Base-by-base conservation (phyloP, 2,113 vertebrate species). In the Protobothrops flavoviridis region DNA sequence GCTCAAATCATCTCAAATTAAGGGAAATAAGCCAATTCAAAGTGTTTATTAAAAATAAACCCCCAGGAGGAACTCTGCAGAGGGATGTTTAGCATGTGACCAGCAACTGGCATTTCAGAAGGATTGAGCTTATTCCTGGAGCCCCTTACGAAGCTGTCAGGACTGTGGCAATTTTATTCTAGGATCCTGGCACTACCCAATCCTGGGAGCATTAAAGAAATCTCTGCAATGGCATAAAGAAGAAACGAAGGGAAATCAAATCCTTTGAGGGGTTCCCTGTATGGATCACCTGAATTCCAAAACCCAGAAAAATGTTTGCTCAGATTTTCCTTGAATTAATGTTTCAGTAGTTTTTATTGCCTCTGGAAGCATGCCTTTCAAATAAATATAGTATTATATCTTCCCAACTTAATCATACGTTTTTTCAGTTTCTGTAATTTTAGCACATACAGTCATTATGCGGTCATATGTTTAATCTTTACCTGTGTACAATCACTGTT, bases 1-100 rank as follows among this genome's bases (percentile, higher is more conserved):
- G 91, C 56, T 10, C 1, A 91, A 94, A 95, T 95, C 88, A 52
- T 92, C 59, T 93, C 92, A 89, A 50, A 89, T 91, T 91, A 94
- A 61, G 59, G 55, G 94, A 90, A 93, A 90, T 48, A 23, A 93
- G 92, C 90, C 90, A 55, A 85, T 0, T 92, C 89, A 55, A 11
- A 45, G 52, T 0, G 0, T 69, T 89, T 59, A 85, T 74, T 92
- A 17, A 52, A 48, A 43, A 59, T 3, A 13, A 91, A 85, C 48
- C 10, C 0, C 52, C 50, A 48, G 86, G 11, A 33, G 90, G 43
- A 91, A 86, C 13, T 26, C 53, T 69, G 26, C 55, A 93, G 53
- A 93, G 48, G 88, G 69, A 85, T 59, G 57, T 85, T 57, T 23
- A 61, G 9, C 8, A 3, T 10, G 43, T 53, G 86, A 57, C 85